Percentiles rank a stretch among this genome's conserved stretches.
Evolutionary conservation across 2,797 vertebrate genomes (phyloP).

Genomic region (Cuculus canorus): DNA sequence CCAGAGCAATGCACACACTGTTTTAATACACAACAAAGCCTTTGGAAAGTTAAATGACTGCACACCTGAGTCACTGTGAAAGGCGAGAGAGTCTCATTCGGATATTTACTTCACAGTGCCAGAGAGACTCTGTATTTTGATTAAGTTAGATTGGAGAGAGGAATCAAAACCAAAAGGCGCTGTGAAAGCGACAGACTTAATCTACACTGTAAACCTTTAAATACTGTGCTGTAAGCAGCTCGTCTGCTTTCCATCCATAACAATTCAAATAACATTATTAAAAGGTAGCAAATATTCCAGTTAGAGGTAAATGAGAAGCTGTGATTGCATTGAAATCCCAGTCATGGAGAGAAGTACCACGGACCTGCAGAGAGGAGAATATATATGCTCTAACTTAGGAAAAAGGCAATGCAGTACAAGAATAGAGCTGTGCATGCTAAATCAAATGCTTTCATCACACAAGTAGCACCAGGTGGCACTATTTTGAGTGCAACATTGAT

Average conservation of each 20-base stretch:
- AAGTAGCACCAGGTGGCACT: not conserved
- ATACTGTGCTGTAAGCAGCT: not conserved
- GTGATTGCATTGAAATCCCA: not conserved
- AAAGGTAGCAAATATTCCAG: not conserved
- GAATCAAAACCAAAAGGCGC: not conserved
- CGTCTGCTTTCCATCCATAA: not conserved
- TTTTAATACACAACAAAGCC: not conserved
- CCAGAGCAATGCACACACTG: not conserved
- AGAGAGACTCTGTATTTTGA: not conserved
- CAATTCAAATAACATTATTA: not conserved
- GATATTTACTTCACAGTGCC: not conserved
- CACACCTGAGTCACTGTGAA: not conserved
- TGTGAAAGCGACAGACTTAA: not conserved
- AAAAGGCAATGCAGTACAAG: not conserved
- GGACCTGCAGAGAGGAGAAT: not conserved
- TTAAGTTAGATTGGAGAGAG: not conserved
- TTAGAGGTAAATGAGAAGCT: not conserved
- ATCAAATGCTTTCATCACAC: not conserved
- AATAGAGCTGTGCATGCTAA: not conserved
- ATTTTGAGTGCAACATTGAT: not conserved
- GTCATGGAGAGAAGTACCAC: not conserved
- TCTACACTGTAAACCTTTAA: not conserved
- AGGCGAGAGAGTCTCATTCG: too few species aligned
- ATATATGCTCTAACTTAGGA: not conserved
- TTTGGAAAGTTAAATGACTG: not conserved